Conservation (phyloP, 2,113 vertebrate species). For the Noturus placidus region DNA sequence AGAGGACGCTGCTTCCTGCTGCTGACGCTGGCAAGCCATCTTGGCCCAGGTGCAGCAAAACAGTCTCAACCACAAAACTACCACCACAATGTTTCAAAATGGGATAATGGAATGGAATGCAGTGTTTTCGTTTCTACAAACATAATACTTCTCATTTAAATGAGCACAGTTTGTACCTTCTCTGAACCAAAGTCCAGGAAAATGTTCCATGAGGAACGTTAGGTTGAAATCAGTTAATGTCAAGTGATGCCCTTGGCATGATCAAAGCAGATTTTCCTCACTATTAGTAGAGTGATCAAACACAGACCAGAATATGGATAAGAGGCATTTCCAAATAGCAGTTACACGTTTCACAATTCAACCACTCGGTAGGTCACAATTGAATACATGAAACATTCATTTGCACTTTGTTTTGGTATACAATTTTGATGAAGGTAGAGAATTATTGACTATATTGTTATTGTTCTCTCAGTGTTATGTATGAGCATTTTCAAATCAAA, state of each 20-base stretch:
- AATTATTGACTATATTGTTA: background rate
- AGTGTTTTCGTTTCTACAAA: too few relatives aligned
- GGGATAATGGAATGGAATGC: too few relatives aligned
- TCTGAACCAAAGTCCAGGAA: background rate
- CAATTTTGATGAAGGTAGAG: background rate
- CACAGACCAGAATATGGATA: background rate
- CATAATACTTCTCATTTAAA: too few relatives aligned
- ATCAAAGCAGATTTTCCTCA: background rate
- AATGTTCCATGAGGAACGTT: background rate
- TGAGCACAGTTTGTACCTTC: background rate
- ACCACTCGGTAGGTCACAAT: background rate
- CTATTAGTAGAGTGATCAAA: background rate
- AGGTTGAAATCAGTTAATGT: background rate
- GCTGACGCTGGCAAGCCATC: too few relatives aligned
- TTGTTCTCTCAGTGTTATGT: background rate
- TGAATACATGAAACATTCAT: background rate
- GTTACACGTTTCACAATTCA: background rate
- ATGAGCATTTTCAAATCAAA: conserved; percentile 1
- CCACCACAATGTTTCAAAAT: too few relatives aligned
- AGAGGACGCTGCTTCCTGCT: too few relatives aligned
- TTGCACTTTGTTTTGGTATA: background rate
- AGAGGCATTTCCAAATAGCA: background rate
- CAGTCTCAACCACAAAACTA: too few relatives aligned
- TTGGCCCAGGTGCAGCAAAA: too few relatives aligned
- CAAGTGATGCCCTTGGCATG: background rate